A percentile compares a stretch with the other conserved stretches of the same genome.
These are phyloP conservation scores for Chaenodraco wilsoni DNA, from an alignment of 2,797 vertebrate species.

Conservation along the genomic window DNA sequence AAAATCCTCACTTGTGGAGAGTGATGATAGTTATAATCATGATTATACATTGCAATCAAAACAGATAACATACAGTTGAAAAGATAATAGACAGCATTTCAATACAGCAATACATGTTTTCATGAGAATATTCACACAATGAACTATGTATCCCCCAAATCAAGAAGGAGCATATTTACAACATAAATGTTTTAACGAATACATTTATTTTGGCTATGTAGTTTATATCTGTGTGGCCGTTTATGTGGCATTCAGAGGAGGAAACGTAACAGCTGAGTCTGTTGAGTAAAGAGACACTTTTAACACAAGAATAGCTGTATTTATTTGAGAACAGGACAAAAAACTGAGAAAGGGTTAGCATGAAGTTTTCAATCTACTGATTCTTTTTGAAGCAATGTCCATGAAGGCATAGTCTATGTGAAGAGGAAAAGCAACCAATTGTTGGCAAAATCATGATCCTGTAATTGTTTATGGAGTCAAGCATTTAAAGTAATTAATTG, in stretches of 20 bases:
- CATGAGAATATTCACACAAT: too few species aligned
- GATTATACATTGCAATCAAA: too few species aligned
- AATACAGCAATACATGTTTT: too few species aligned
- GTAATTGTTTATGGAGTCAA: constrained; percentile 49
- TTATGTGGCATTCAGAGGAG: constrained; percentile 33
- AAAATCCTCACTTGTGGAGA: too few species aligned
- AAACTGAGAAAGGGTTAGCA: constrained; percentile 52
- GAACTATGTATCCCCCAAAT: too few species aligned
- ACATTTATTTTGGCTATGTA: constrained; percentile 5
- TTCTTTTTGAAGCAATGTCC: constrained; percentile 52
- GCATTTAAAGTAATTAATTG: constrained; percentile 56
- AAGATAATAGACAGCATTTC: too few species aligned
- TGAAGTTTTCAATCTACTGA: constrained; percentile 49
- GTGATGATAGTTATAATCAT: too few species aligned
- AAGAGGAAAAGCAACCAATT: constrained; percentile 29
- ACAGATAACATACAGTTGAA: too few species aligned
- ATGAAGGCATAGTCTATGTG: constrained; percentile 1
- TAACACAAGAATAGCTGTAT: constrained; percentile 63
- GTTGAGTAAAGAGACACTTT: constrained; percentile 65
- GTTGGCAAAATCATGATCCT: constrained; percentile 17
- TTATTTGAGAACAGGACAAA: constrained; percentile 55
- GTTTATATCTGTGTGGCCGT: constrained; percentile 16
- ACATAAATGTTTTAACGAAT: not conserved
- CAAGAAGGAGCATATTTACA: not conserved
- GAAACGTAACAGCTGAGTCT: constrained; percentile 45